Conservation (phyloP, 2,797 vertebrate species). For the Trichosurus vulpecula region DNA sequence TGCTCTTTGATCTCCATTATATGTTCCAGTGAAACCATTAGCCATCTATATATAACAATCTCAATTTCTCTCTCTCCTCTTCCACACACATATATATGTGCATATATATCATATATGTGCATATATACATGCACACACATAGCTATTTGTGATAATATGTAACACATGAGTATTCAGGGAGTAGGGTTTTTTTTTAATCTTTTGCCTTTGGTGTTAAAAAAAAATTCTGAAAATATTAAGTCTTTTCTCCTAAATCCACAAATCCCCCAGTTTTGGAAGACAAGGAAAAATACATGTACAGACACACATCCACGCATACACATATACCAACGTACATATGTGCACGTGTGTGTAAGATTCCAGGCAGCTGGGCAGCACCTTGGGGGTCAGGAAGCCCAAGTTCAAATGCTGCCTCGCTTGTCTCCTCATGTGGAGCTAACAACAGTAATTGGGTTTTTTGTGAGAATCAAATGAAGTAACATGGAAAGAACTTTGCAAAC, state of each 20-base stretch:
- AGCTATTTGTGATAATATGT: neutral
- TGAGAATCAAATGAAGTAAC: neutral
- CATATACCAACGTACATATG: neutral
- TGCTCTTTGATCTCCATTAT: neutral
- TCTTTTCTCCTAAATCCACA: neutral
- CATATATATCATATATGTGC: too few species aligned
- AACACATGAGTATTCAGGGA: neutral
- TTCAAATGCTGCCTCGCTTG: neutral
- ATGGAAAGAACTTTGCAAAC: neutral
- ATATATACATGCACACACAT: neutral
- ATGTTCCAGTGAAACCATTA: neutral
- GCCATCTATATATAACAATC: neutral
- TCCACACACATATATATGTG: too few species aligned
- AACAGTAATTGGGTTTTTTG: neutral
- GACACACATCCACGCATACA: neutral
- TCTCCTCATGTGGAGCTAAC: neutral
- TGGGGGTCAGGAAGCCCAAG: neutral
- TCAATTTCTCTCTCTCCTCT: neutral
- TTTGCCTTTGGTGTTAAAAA: neutral
- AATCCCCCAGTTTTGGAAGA: neutral
- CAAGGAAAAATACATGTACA: neutral
- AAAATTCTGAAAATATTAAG: neutral
- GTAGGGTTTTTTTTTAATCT: neutral
- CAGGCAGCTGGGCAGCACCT: neutral
- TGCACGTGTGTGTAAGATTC: neutral